phyloP scores from a whole-genome alignment of 2,113 vertebrate species.

The Noctilio leporinus region DNA sequence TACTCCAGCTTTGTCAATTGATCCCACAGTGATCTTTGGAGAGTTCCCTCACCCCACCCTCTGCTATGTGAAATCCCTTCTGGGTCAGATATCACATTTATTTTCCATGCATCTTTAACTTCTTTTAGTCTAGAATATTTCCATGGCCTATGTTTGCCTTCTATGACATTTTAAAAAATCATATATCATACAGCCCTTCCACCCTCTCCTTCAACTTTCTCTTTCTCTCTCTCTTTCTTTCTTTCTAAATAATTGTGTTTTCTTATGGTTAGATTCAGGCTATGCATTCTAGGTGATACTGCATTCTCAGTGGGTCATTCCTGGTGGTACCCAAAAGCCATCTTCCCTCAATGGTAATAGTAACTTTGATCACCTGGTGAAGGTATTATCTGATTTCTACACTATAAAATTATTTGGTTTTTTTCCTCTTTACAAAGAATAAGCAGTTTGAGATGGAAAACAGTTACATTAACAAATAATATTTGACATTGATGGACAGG shows the following conservation, averaged over 20 bases:
- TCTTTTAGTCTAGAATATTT: neutral
- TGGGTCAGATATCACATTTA: neutral
- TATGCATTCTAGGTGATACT: neutral
- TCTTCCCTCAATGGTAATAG: neutral
- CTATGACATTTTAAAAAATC: neutral
- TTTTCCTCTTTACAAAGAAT: neutral
- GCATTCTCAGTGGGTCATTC: neutral
- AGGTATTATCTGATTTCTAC: neutral
- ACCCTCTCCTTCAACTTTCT: too few relatives aligned
- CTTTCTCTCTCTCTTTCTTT: neutral
- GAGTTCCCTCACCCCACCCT: neutral
- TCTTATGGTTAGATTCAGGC: neutral
- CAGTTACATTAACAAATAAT: conserved; percentile 60
- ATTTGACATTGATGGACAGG: conserved; percentile 59
- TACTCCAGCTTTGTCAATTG: too few relatives aligned
- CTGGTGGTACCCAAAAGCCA: neutral
- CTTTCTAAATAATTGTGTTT: neutral
- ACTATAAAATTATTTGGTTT: neutral
- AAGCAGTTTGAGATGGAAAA: conserved; percentile 57
- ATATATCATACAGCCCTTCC: neutral
- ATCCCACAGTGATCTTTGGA: neutral
- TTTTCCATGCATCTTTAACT: neutral
- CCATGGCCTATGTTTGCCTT: neutral
- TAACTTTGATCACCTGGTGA: neutral
- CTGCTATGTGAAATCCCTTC: neutral